Conservation (phyloP, 2,797 vertebrate genomes). For the Brachyrhaphis roseni region DNA sequence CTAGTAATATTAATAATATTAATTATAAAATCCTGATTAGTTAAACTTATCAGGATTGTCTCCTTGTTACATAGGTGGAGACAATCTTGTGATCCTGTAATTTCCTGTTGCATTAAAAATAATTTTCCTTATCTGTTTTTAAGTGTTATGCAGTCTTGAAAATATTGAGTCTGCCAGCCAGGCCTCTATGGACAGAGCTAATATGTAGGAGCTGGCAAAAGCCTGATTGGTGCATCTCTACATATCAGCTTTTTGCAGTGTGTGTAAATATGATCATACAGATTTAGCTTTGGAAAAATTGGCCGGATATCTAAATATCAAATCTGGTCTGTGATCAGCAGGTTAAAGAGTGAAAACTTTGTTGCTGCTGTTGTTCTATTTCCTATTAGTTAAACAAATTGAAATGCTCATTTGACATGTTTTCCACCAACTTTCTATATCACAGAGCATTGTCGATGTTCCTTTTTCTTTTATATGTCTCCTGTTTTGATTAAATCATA, state of each 20-base stretch:
- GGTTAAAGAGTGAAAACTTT: not conserved
- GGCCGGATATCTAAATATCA: not conserved
- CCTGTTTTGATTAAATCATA: not conserved
- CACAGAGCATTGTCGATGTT: not conserved
- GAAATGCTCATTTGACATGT: not conserved
- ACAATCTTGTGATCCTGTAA: not conserved
- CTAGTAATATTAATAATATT: not conserved
- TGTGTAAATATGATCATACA: conserved; percentile 31
- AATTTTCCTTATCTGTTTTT: no score
- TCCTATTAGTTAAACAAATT: not conserved
- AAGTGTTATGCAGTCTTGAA: not conserved
- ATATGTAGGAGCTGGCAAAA: not conserved
- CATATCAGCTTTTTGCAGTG: conserved; percentile 10
- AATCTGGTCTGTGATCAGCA: not conserved
- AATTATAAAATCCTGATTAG: not conserved
- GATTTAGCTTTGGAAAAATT: conserved; percentile 9
- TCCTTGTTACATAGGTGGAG: not conserved
- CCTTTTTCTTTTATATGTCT: not conserved
- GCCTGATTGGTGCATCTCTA: not conserved
- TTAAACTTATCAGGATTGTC: not conserved
- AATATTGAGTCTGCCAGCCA: not conserved
- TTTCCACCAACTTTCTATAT: not conserved
- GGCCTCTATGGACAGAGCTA: not conserved
- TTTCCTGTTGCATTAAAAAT: not conserved
- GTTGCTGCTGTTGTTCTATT: not conserved